These are phyloP conservation scores for Epinephelus awoara DNA, from an alignment of 2,797 vertebrate species.

Conservation along the genomic window DNA sequence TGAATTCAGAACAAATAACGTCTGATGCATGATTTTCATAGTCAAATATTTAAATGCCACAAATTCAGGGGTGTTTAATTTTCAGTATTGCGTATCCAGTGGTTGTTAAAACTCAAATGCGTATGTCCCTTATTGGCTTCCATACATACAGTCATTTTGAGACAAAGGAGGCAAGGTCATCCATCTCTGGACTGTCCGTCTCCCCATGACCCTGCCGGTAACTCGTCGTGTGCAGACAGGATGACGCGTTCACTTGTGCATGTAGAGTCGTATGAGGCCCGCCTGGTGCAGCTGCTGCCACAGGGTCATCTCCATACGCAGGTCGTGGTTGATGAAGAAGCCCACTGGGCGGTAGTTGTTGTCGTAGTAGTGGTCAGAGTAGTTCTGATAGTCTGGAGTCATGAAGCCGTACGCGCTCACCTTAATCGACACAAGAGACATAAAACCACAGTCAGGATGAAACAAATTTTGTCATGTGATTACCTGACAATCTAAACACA, in stretches of 20 bases:
- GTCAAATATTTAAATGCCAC: no score
- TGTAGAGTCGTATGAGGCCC: conserved; percentile 83
- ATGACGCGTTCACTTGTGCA: conserved; percentile 49
- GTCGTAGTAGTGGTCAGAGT: conserved; percentile 89
- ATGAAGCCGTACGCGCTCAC: conserved; percentile 89
- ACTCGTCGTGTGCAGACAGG: accelerated
- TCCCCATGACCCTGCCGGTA: accelerated
- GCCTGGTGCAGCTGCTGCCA: conserved; percentile 85
- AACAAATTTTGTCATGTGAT: neutral
- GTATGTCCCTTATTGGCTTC: no score
- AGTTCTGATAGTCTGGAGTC: conserved; percentile 82
- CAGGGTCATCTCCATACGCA: conserved; percentile 81
- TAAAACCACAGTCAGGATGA: neutral
- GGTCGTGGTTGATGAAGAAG: conserved; percentile 87
- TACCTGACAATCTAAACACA: neutral
- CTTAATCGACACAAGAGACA: conserved; percentile 60
- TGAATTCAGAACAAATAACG: no score
- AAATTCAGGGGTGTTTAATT: no score
- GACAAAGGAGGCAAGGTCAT: no score
- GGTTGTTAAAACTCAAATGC: no score
- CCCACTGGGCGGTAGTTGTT: conserved; percentile 30
- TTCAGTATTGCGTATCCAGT: no score
- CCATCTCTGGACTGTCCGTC: neutral
- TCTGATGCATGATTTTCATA: no score
- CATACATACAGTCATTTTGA: no score